Percentiles rank a stretch among this genome's conserved stretches.
Conservation (phyloP, 2,113 vertebrate species). For the Todiramphus saurophagus region DNA sequence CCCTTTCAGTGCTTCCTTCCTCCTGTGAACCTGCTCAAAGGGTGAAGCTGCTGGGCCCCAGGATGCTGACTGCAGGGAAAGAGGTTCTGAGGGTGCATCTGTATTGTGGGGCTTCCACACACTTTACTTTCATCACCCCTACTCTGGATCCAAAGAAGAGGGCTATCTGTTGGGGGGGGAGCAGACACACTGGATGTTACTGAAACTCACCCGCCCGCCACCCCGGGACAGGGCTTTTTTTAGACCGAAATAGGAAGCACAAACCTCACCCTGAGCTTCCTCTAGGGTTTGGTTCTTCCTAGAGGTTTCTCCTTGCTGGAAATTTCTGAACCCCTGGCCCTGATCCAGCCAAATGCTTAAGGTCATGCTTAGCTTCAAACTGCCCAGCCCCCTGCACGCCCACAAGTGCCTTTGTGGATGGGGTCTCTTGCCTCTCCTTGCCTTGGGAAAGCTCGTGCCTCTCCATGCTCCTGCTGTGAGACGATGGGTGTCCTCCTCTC, state of each 20-base stretch:
- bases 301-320: slow-evolving; percentile 28
- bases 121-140: not conserved
- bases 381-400: not conserved
- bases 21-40: not conserved
- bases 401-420: not conserved
- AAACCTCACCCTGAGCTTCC: slow-evolving; percentile 59
- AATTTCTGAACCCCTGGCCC: not conserved
- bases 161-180: not conserved
- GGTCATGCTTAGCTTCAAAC: not conserved
- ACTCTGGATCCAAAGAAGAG: not conserved
- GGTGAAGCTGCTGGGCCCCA: not conserved
- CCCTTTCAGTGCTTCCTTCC: rapidly evolving
- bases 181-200: not conserved
- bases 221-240: slow-evolving; percentile 3
- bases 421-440: not conserved
- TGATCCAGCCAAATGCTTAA: not conserved
- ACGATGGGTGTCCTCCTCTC: not conserved
- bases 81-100: not conserved
- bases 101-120: rapidly evolving
- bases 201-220: not conserved
- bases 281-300: slow-evolving; percentile 61
- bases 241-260: slow-evolving; percentile 22
- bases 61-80: not conserved
- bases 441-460: rapidly evolving
- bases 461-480: not conserved